These are phyloP conservation scores for Calephelis nemesis DNA, from an alignment of 1,140 invertebrate genomes.

Conservation along the genomic window DNA sequence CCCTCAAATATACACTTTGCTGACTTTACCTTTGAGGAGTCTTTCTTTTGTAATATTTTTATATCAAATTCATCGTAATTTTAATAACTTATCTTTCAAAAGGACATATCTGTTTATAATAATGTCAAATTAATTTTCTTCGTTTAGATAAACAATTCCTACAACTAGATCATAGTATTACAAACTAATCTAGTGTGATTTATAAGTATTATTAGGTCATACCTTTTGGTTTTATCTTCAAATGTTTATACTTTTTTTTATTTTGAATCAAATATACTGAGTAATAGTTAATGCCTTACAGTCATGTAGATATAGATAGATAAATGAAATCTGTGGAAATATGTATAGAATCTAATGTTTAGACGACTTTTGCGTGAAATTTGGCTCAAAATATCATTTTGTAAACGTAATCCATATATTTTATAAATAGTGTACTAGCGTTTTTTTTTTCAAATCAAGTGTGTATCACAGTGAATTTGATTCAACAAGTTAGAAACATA, in stretches of 20 bases:
- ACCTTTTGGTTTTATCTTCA: constrained; percentile 5
- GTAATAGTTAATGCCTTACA: constrained; percentile 28
- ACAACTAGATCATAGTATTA: constrained; percentile 39
- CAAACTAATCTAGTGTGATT: constrained; percentile 39
- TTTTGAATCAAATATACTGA: constrained; percentile 23
- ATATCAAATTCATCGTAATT: constrained; percentile 30
- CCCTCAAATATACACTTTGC: constrained; percentile 13
- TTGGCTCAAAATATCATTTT: constrained; percentile 52
- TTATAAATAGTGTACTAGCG: constrained; percentile 53
- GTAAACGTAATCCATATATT: constrained; percentile 53
- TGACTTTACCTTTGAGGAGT: constrained; percentile 15
- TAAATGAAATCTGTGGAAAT: constrained; percentile 32
- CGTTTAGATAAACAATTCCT: constrained; percentile 38
- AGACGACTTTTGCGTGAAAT: constrained; percentile 38
- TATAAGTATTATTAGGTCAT: constrained; percentile 60
- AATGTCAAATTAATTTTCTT: constrained; percentile 55
- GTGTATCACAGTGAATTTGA: constrained; percentile 40
- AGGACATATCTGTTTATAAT: constrained; percentile 66
- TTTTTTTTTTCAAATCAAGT: constrained; percentile 39
- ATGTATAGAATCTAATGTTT: constrained; percentile 36
- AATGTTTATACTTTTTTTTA: constrained; percentile 4
- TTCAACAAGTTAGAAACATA: constrained; percentile 35
- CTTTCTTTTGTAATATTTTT: constrained; percentile 33
- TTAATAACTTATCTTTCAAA: constrained; percentile 49
- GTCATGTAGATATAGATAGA: constrained; percentile 31